Evolutionary conservation across 2,888 invertebrate species (phyloP), one percentile per base, ranked within the genome.

Genomic region (Andrena flavipes): DNA sequence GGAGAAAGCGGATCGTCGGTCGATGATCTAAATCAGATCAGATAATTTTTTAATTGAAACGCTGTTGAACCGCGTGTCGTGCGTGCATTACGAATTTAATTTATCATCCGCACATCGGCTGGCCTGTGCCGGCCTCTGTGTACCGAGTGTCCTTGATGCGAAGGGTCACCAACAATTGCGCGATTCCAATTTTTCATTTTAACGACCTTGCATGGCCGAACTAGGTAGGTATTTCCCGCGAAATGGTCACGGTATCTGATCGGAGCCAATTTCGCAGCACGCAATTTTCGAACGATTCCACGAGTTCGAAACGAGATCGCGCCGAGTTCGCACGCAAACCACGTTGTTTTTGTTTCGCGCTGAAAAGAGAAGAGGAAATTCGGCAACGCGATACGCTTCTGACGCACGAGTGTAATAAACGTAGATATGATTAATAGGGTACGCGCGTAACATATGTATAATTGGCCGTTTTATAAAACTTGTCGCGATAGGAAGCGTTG

Each of bases 231-330:
- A n/a, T 59, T 30, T 23, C 23, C 23, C 26, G 56, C 26, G 73
- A 84, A 87, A 81, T 84, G 67, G 64, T 87, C 76, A 76, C 68
- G 74, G 69, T 51, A 82, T 76, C 62, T 26, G 62, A 75, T 64
- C 29, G 20, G 29, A 20, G 48, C 35, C 35, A 71, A 67, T 74
- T 60, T 64, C 48, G 10, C 10, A 7, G 30, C 77, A 73, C 60
- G 77, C 70, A 48, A 74, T 26, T 60, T 65, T 26, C 20, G 49
- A 73, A 84, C 23, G 51, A 70, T 69, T 5, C 30, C 20, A 7
- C 10, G 56, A 23, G 23, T 26, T 23, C 23, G 42, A 6, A 23
- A 23, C 10, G 23, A 42, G 6, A 23, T 33, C 5, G 54, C 23
- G 1, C 20, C 10, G 29, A 0, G 20, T 2, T 8, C 1, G 59